Base-by-base conservation (phyloP, 1,140 invertebrate genomes). In the Araneus ventricosus region DNA sequence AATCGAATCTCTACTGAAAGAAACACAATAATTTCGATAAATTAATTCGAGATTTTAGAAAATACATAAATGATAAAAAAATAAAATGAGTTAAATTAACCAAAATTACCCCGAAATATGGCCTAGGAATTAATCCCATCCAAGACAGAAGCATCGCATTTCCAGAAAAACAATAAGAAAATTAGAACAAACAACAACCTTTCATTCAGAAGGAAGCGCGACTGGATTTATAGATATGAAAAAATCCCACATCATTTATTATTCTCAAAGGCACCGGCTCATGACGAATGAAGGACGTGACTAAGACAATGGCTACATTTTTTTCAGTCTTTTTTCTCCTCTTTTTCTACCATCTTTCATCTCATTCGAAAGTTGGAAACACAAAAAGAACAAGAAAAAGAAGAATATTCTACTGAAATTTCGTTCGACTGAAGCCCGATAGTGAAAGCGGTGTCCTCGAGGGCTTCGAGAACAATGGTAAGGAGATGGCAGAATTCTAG, bases 231-330 rank as follows among this genome's bases (percentile, higher is more conserved):
- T 34, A 75, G 4, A 20, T 52, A 14, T 27, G 45, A 84, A 84
- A 57, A 84, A 84, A 84, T 84, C 45, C 30, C 52, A n/a, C 27
- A 75, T 86, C 84, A 86, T 86, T 86, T 86, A 86, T 86, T 86
- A 57, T n/a, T 86, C 84, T 86, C 57, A 86, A 86, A 86, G 84
- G 57, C 52, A 86, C 84, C 84, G 84, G 34, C 84, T 30, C 30
- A 86, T 86, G 82, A 45, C 61, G 30, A 86, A 86, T 86, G 84
- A 86, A 86, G 30, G 52, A 86, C 84, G 84, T 86, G 84, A 86
- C 84, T 86, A 86, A 86, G 57, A 86, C 84, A 86, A 86, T 86
- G 30, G 52, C 37, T 52, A 34, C 41, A 86, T 20, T 86, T 86
- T 86, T 59, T 59, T 22, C 0, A n/a, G 24, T 4, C 8, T 20